Evolutionary conservation across 2,113 vertebrate genomes (phyloP).

Genomic region (Neogobius melanostomus): DNA sequence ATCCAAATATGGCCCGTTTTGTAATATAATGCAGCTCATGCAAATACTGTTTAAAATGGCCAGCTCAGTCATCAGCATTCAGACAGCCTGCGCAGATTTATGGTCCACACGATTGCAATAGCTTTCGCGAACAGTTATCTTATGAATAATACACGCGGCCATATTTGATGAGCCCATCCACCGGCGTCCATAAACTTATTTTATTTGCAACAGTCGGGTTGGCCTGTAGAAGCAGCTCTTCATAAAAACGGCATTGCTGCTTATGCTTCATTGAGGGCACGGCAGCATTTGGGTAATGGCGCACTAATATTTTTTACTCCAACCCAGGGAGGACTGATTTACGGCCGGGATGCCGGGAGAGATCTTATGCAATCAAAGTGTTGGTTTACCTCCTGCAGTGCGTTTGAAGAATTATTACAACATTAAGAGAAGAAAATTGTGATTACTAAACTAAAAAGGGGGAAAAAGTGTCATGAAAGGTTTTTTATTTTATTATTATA

Average conservation of each 20-base stretch:
- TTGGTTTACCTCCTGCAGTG: conserved; percentile 62
- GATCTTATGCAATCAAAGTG: conserved; percentile 68
- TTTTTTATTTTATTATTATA: not conserved
- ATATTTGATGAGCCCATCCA: conserved; percentile 64
- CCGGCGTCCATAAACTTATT: conserved; percentile 58
- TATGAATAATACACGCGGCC: conserved; percentile 65
- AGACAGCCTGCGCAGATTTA: conserved; percentile 50
- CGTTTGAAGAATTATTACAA: conserved; percentile 54
- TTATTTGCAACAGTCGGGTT: conserved; percentile 50
- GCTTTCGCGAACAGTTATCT: conserved; percentile 62
- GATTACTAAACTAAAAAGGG: not conserved
- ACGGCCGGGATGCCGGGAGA: conserved; percentile 47
- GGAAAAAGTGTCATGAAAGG: not conserved
- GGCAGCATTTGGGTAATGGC: conserved; percentile 71
- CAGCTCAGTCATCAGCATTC: conserved; percentile 45
- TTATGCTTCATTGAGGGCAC: conserved; percentile 46
- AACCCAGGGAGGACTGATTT: conserved; percentile 65
- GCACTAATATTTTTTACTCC: conserved; percentile 70
- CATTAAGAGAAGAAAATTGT: conserved; percentile 33
- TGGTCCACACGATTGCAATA: conserved; percentile 49
- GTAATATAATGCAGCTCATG: not conserved
- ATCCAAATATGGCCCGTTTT: not conserved
- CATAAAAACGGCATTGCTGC: conserved; percentile 57
- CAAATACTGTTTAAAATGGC: conserved; percentile 40
- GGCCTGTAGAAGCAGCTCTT: conserved; percentile 46